These are phyloP conservation scores for Manduca sexta DNA, from an alignment of 1,140 invertebrate genomes.

Conservation along the genomic window DNA sequence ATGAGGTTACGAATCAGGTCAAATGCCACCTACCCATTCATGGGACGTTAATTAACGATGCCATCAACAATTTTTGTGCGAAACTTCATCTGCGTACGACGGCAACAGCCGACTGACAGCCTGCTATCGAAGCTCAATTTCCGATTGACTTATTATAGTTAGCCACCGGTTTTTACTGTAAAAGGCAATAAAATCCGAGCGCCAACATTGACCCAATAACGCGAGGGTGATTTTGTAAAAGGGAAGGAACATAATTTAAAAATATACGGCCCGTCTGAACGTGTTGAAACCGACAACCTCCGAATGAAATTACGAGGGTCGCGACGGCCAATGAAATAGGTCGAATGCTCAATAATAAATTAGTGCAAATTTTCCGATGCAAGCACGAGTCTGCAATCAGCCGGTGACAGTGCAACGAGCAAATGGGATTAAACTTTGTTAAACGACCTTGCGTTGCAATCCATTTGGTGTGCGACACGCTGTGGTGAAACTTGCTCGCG, in stretches of 20 bases:
- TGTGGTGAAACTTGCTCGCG: constrained; percentile 48
- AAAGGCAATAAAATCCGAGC: no score
- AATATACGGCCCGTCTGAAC: constrained; percentile 16
- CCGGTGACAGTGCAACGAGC: constrained; percentile 41
- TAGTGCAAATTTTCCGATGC: constrained; percentile 44
- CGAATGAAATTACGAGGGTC: constrained; percentile 40
- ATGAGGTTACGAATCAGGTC: constrained; percentile 25
- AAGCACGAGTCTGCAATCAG: constrained; percentile 49
- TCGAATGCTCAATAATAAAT: constrained; percentile 41
- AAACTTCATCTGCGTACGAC: no score
- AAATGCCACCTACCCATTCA: constrained; percentile 4
- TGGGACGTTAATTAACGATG: neutral
- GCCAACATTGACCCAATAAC: no score
- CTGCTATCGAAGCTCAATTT: no score
- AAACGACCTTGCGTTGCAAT: constrained; percentile 63
- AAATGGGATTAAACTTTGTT: constrained; percentile 67
- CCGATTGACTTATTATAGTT: no score
- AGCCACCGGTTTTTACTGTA: no score
- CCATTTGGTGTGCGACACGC: constrained; percentile 52
- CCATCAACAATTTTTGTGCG: neutral
- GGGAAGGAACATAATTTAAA: constrained; percentile 6
- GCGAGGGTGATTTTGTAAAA: no score
- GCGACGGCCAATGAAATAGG: constrained; percentile 29
- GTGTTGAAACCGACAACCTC: constrained; percentile 24
- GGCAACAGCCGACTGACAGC: no score